phyloP scores from a whole-genome alignment of 2,888 invertebrate species.

The Pollenia angustigena region DNA sequence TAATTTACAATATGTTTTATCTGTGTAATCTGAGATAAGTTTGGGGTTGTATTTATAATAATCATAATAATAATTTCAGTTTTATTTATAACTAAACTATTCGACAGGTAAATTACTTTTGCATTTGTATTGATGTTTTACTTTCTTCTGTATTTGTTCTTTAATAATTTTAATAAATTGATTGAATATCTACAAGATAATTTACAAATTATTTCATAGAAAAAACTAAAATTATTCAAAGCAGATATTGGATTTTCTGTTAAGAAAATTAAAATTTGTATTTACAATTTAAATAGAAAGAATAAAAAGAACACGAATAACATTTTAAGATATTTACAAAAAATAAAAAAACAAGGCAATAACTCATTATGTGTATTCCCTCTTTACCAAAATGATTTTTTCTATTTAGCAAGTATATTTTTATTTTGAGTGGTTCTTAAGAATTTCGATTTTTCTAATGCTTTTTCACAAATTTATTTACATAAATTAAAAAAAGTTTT shows the following conservation, averaged over 20 bases:
- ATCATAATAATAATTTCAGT: slow-evolving; percentile 34
- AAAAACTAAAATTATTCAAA: slow-evolving; percentile 19
- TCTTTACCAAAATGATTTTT: not conserved
- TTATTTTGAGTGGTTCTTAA: not conserved
- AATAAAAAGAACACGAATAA: slow-evolving; percentile 33
- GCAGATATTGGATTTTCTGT: slow-evolving; percentile 13
- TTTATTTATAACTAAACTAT: slow-evolving; percentile 53
- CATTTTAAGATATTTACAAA: slow-evolving; percentile 49
- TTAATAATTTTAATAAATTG: slow-evolving; percentile 41
- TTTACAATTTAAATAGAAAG: slow-evolving; percentile 25
- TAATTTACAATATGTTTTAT: slow-evolving; percentile 73
- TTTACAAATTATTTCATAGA: slow-evolving; percentile 50
- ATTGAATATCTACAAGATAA: slow-evolving; percentile 68
- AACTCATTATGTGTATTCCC: not conserved
- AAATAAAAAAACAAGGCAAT: not conserved
- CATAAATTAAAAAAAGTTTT: not conserved
- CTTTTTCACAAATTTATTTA: slow-evolving; percentile 6
- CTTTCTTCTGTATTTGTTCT: slow-evolving; percentile 5
- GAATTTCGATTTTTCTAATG: not conserved
- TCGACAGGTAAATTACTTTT: slow-evolving; percentile 64
- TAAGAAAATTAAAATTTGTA: not conserved
- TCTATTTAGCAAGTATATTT: not conserved
- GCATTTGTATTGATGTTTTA: slow-evolving; percentile 49
- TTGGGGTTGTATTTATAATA: slow-evolving; percentile 59
- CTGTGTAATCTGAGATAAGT: slow-evolving; percentile 69